Conservation (phyloP, 2,888 invertebrate species). For the Netelia inedita region DNA sequence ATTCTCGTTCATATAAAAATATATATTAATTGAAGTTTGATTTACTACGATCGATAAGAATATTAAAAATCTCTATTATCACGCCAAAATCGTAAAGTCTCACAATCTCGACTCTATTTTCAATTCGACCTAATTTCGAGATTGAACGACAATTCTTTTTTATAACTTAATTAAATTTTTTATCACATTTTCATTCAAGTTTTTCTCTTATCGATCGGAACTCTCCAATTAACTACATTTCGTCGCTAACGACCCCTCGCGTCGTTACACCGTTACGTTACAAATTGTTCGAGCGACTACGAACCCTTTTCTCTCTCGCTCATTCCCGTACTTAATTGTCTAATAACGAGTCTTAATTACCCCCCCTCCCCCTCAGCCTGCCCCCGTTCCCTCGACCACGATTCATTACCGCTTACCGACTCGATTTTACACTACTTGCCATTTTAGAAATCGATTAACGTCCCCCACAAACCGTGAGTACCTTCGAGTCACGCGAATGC, state of each 20-base stretch:
- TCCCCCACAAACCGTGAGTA: conserved; percentile 34
- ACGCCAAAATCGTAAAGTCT: no score
- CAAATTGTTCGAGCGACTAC: conserved; percentile 23
- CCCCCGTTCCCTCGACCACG: neutral
- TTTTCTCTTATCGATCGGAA: neutral
- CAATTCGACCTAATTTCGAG: no score
- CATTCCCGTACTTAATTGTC: conserved; percentile 35
- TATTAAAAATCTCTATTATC: neutral
- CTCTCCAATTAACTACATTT: neutral
- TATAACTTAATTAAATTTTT: neutral
- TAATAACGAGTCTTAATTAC: conserved; percentile 49
- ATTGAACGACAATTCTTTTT: neutral
- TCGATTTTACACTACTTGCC: conserved; percentile 32
- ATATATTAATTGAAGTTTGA: neutral
- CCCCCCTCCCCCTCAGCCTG: neutral
- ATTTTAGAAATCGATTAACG: conserved; percentile 57
- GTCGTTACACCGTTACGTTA: conserved; percentile 20
- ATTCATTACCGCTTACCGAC: conserved; percentile 13
- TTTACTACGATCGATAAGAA: no score
- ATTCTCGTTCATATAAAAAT: neutral
- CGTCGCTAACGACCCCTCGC: conserved; percentile 38
- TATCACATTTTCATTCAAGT: neutral
- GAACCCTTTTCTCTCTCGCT: neutral
- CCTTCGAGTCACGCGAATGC: conserved; percentile 1
- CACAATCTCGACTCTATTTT: no score